phyloP scores from a whole-genome alignment of 2,888 invertebrate species.

The Tyria jacobaeae region DNA sequence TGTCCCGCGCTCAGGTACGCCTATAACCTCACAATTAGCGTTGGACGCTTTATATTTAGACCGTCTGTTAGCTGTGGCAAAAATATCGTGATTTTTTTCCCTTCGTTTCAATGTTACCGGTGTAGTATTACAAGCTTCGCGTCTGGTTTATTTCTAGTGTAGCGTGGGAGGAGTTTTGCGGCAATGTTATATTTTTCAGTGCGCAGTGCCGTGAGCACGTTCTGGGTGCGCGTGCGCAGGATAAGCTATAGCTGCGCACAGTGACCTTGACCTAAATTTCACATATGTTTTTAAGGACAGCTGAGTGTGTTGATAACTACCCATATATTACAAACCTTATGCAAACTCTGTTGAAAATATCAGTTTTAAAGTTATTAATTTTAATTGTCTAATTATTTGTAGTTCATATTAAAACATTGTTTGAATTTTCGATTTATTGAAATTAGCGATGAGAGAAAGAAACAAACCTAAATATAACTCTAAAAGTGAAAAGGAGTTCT shows the following conservation, averaged over 20 bases:
- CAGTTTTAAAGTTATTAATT: neutral
- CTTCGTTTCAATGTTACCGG: constrained; percentile 73
- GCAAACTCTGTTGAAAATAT: neutral
- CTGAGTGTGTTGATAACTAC: neutral
- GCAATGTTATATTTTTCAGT: constrained; percentile 63
- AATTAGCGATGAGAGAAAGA: neutral
- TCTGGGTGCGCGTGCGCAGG: constrained; percentile 42
- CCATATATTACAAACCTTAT: neutral
- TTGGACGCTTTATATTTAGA: constrained; percentile 58
- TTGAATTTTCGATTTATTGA: neutral
- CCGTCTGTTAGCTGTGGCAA: constrained; percentile 52
- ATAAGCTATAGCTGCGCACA: constrained; percentile 47
- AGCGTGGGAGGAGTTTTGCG: constrained; percentile 72
- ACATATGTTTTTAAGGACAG: constrained; percentile 47
- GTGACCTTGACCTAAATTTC: constrained; percentile 81
- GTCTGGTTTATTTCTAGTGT: constrained; percentile 80
- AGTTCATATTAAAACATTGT: no score
- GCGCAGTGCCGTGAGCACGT: constrained; percentile 49
- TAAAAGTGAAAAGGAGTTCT: no score
- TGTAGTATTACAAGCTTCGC: constrained; percentile 79
- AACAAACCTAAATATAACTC: no score
- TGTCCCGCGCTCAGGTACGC: constrained; percentile 60
- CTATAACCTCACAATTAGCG: constrained; percentile 48
- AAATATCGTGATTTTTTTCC: constrained; percentile 60
- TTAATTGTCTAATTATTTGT: no score